phyloP scores from a whole-genome alignment of 2,113 vertebrate genomes.

The Crotophaga sulcirostris region DNA sequence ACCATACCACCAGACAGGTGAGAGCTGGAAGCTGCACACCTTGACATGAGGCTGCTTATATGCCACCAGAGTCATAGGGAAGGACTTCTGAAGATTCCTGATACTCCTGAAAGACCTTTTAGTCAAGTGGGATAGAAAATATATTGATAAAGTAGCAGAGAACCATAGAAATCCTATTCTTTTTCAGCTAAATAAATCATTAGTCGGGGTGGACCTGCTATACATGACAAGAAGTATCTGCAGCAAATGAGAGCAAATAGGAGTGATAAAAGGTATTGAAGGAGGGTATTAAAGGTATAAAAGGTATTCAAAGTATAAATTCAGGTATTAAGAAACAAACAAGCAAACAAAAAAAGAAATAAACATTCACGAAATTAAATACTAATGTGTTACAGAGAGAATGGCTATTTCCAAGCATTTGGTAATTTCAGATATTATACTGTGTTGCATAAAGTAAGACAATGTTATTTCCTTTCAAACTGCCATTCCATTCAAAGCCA shows the following conservation, averaged over 20 bases:
- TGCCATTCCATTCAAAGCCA: constrained; percentile 65
- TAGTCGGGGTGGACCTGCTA: not conserved
- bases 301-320: too few relatives aligned
- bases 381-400: not conserved
- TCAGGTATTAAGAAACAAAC: constrained; percentile 66
- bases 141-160: not conserved
- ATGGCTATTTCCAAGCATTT: constrained; percentile 60
- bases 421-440: constrained; percentile 64
- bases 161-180: not conserved
- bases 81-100: not conserved
- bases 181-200: not conserved
- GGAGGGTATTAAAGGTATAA: constrained; percentile 15
- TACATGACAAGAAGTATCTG: not conserved
- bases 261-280: constrained; percentile 13
- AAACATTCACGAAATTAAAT: constrained; percentile 39
- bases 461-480: constrained; percentile 63
- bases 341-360: constrained; percentile 55
- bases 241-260: constrained; percentile 40
- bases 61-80: not conserved
- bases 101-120: not conserved
- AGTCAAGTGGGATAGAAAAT: not conserved
- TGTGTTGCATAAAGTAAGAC: constrained; percentile 56
- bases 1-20: not conserved
- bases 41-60: not conserved
- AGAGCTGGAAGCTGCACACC: not conserved